Percentiles rank a stretch among this genome's conserved stretches.
These are phyloP conservation scores for Lamellibrachia luymesi DNA, from an alignment of 1,140 invertebrate genomes.

Conservation along the genomic window DNA sequence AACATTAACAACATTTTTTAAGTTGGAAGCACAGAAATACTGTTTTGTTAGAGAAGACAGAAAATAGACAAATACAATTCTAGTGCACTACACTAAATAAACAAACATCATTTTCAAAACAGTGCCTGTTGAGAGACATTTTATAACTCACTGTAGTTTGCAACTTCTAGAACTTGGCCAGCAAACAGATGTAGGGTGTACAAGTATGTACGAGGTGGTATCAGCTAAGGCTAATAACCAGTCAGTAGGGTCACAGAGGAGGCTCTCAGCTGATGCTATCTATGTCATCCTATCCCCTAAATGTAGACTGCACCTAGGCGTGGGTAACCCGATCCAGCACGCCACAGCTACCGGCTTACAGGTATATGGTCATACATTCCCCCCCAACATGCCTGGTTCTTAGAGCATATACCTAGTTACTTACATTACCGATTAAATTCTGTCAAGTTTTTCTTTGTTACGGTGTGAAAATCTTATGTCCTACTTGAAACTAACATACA, in stretches of 20 bases:
- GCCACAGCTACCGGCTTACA: not conserved
- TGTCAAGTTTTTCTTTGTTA: not conserved
- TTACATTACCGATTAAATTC: not conserved
- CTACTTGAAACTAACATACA: not conserved
- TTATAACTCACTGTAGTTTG: not conserved
- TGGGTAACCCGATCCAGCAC: not conserved
- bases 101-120: no score
- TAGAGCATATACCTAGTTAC: not conserved
- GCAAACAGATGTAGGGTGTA: not conserved
- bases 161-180: not conserved
- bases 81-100: no score
- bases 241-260: not conserved
- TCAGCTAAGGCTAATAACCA: not conserved
- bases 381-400: not conserved
- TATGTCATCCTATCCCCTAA: not conserved
- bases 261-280: not conserved
- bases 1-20: not conserved
- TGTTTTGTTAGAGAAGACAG: not conserved
- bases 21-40: not conserved
- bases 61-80: not conserved
- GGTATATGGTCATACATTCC: not conserved
- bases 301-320: no score
- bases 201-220: not conserved
- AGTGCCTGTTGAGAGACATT: not conserved
- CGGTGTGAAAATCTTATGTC: not conserved